These are phyloP conservation scores for Cotesia congregata DNA, from an alignment of 2,888 invertebrate genomes.

Conservation along the genomic window DNA sequence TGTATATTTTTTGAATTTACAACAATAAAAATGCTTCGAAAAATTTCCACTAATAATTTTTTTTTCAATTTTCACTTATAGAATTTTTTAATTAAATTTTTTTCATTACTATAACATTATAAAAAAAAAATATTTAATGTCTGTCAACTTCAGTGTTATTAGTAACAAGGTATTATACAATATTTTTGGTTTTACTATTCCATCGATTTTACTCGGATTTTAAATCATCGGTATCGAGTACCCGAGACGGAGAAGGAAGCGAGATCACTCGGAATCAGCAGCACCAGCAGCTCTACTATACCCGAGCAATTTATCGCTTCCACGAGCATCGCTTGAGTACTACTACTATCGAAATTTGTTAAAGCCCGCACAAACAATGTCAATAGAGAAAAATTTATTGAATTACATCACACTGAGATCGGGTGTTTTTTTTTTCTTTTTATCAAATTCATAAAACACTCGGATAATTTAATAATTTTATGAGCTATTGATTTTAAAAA, in stretches of 20 bases:
- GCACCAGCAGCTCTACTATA: constrained; percentile 19
- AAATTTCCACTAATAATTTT: not conserved
- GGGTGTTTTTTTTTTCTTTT: not conserved
- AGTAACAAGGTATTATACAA: too few relatives aligned
- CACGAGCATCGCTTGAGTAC: constrained; percentile 46
- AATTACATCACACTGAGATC: constrained; percentile 2
- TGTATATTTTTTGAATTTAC: too few relatives aligned
- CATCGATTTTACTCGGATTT: constrained; percentile 24
- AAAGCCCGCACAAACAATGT: constrained; percentile 15
- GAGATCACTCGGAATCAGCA: constrained; percentile 23
- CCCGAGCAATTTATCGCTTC: constrained; percentile 44
- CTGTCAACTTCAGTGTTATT: too few relatives aligned
- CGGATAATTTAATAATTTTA: not conserved
- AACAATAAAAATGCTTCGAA: constrained; percentile 17
- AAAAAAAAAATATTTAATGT: too few relatives aligned
- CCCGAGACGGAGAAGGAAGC: not conserved
- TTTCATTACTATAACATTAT: too few relatives aligned
- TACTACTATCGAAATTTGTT: constrained; percentile 25
- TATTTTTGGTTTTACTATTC: constrained; percentile 40
- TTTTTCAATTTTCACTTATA: too few relatives aligned
- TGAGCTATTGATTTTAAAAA: not conserved
- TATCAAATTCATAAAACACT: not conserved
- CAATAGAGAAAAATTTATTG: constrained; percentile 18
- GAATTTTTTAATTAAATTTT: too few relatives aligned
- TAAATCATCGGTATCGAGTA: not conserved